Conservation (phyloP, 2,888 invertebrate species). For the Camponotus fellah region DNA sequence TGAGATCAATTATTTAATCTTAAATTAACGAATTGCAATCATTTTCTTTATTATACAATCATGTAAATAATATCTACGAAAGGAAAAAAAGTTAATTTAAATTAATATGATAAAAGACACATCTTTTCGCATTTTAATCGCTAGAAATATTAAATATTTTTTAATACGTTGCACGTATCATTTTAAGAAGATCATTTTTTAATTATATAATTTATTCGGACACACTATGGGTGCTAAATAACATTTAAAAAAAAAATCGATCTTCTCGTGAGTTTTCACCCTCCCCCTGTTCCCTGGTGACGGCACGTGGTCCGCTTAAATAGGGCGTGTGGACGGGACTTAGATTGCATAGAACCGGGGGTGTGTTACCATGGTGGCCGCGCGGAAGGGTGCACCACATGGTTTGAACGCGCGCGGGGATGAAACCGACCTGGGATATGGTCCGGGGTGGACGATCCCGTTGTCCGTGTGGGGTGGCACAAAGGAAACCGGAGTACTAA, state of each 20-base stretch:
- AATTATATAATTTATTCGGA: neutral
- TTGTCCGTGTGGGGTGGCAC: constrained; percentile 73
- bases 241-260: constrained; percentile 42
- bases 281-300: constrained; percentile 6
- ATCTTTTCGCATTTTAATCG: neutral
- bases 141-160: neutral
- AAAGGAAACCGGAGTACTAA: constrained; percentile 83
- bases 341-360: constrained; percentile 80
- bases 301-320: constrained; percentile 68
- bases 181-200: neutral
- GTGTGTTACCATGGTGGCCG: constrained; percentile 57
- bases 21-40: neutral
- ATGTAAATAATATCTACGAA: neutral
- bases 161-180: neutral
- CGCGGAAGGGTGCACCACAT: constrained; percentile 52
- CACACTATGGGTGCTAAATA: neutral
- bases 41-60: neutral
- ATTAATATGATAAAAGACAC: neutral
- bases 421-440: constrained; percentile 47
- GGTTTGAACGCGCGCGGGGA: constrained; percentile 65
- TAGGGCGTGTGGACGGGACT: constrained; percentile 72
- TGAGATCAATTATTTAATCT: constrained; percentile 13
- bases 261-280: constrained; percentile 17
- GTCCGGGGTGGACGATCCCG: constrained; percentile 65
- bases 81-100: neutral